Base-by-base conservation (phyloP, 2,888 invertebrate species). In the Cetonia aurata region DNA sequence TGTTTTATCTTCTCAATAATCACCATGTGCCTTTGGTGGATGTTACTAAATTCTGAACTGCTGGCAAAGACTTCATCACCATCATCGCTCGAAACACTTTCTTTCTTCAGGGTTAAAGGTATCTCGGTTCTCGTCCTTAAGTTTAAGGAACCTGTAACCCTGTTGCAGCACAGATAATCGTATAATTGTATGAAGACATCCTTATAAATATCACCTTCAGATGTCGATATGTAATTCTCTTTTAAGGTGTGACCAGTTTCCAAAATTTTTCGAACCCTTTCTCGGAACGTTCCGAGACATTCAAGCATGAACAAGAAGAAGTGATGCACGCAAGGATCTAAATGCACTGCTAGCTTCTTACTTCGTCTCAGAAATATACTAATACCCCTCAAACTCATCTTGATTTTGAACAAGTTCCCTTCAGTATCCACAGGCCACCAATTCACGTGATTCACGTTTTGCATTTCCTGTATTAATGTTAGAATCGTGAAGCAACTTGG, bases 401-500 rank as follows among this genome's bases (percentile, higher is more conserved):
- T 62, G 31, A 62, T 62, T 33, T 62, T 62, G 33, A 15, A 9
- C 31, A 62, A 10, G 33, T 62, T 62, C 4, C 62, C 62, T 3
- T 12, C 33, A 3, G 48, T 48, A 15, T 62, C 62, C 2, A 62
- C 50, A 9, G 62, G 62, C 62, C 62, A 62, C 48, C 62, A 33
- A 33, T 48, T 50, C 15, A 33, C 3, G 15, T 48, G 46, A 15
- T 62, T 48, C 48, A 50, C 33, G 17, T 62, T 62, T 13, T 62
- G 62, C 48, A 62, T 62, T 48, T 62, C 62, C 9, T 62, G 48
- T 17, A 62, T 62, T 4, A 62, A 33, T 3, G 46, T 62, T 9
- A 62, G 1, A n/a, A 62, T 62, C 62, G 48, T 50, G 17, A 62
- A 62, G 15, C 62, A 62, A 19, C 62, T 62, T 15, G 62, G 62